Conservation (phyloP, 2,888 invertebrate species). For the Ophioninae sp. region DNA sequence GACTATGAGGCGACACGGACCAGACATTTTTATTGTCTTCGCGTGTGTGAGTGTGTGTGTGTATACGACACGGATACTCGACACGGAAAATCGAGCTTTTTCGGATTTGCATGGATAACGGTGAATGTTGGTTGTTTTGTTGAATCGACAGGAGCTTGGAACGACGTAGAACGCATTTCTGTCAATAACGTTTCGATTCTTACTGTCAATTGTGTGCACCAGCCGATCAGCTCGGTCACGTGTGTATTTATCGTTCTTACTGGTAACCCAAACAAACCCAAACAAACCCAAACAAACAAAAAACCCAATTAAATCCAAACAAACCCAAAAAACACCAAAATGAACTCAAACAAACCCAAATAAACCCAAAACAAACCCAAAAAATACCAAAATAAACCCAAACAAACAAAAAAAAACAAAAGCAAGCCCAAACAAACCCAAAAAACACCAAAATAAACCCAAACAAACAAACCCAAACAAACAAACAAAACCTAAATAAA, state of each 20-base stretch:
- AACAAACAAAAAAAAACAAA: neutral
- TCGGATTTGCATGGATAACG: slow-evolving; percentile 39
- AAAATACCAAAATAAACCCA: too few species aligned
- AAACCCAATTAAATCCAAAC: too few species aligned
- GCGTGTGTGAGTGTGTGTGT: neutral
- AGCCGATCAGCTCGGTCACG: too few species aligned
- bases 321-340: too few species aligned
- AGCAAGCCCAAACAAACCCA: too few species aligned
- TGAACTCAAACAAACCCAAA: too few species aligned
- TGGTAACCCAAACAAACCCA: too few species aligned
- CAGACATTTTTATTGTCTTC: slow-evolving; percentile 12
- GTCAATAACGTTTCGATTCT: slow-evolving; percentile 53
- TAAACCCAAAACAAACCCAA: too few species aligned
- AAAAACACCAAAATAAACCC: too few species aligned
- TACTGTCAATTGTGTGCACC: slow-evolving; percentile 28
- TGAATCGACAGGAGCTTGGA: slow-evolving; percentile 23
- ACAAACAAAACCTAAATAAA: neutral
- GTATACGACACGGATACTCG: slow-evolving; percentile 44
- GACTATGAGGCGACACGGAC: slow-evolving; percentile 31
- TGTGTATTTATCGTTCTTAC: too few species aligned
- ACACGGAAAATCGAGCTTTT: slow-evolving; percentile 56
- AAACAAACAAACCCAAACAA: too few species aligned
- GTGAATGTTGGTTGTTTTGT: slow-evolving; percentile 31
- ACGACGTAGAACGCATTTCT: slow-evolving; percentile 25
- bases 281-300: too few species aligned